Percentiles rank a stretch among this genome's conserved stretches.
Conservation (phyloP, 2,888 invertebrate genomes). For the Spodoptera picta region DNA sequence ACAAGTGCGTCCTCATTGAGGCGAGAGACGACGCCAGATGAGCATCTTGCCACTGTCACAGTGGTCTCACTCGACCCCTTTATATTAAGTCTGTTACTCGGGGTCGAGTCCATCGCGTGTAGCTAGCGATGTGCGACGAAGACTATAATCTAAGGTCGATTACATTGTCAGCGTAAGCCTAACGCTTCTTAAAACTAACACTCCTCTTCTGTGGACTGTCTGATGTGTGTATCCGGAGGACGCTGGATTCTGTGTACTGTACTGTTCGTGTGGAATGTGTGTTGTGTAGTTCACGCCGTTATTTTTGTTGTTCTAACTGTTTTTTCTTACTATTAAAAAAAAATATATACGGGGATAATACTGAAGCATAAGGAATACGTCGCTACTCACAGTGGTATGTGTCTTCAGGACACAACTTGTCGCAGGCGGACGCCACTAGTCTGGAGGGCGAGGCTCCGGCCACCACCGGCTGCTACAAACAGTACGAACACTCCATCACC, state of each 20-base stretch:
- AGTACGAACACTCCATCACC: constrained; percentile 91
- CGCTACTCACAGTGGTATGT: constrained; percentile 86
- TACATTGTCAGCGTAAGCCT: constrained; percentile 88
- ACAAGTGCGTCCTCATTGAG: constrained; percentile 94
- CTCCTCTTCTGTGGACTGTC: constrained; percentile 80
- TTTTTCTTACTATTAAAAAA: constrained; percentile 61
- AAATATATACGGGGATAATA: constrained; percentile 64
- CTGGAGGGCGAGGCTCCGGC: constrained; percentile 93
- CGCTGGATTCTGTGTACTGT: constrained; percentile 83
- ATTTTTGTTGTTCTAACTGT: constrained; percentile 76
- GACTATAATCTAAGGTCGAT: constrained; percentile 87
- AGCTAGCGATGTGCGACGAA: constrained; percentile 88
- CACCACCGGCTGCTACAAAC: constrained; percentile 93
- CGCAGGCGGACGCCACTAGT: constrained; percentile 96
- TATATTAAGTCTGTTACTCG: constrained; percentile 79
- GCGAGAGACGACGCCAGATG: constrained; percentile 91
- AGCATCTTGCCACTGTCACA: constrained; percentile 86
- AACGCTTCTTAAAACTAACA: constrained; percentile 87
- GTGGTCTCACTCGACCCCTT: constrained; percentile 84
- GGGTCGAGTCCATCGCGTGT: constrained; percentile 86
- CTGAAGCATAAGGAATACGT: constrained; percentile 73
- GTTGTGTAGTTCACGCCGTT: constrained; percentile 86
- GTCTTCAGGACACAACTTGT: constrained; percentile 96
- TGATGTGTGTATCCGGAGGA: constrained; percentile 87
- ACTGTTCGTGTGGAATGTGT: constrained; percentile 86